These are phyloP conservation scores for Andrena bicolor DNA, from an alignment of 2,888 invertebrate genomes.

Conservation along the genomic window DNA sequence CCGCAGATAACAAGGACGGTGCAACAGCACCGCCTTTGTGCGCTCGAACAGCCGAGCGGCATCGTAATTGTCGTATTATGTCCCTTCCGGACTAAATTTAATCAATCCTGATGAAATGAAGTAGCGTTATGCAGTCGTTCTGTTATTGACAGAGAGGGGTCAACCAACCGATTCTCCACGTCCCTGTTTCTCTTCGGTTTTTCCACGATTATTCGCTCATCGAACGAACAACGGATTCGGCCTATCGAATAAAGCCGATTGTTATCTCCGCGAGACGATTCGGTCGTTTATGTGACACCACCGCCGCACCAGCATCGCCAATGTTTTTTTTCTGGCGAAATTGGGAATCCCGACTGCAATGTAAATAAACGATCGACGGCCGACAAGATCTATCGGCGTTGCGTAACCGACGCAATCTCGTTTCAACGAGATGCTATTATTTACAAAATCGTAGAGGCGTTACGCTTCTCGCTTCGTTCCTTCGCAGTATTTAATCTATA, in stretches of 20 bases:
- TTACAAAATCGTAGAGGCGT: no score
- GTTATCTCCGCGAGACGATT: constrained; percentile 1
- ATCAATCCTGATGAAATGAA: constrained; percentile 69
- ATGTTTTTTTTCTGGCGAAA: not conserved
- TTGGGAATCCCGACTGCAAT: no score
- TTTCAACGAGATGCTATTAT: no score
- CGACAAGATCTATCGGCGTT: no score
- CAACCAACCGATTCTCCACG: constrained; percentile 71
- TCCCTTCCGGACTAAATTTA: constrained; percentile 74
- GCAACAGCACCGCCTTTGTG: constrained; percentile 59
- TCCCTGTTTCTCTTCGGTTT: constrained; percentile 40
- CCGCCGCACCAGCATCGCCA: not conserved
- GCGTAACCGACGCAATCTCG: no score
- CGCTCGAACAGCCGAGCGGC: constrained; percentile 30
- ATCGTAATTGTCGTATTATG: constrained; percentile 71
- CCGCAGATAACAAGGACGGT: constrained; percentile 27
- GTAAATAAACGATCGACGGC: no score
- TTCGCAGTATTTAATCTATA: no score
- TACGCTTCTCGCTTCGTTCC: no score
- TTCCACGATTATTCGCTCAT: not conserved
- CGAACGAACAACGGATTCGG: no score
- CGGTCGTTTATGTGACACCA: not conserved
- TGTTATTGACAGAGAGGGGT: constrained; percentile 74
- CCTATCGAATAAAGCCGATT: constrained; percentile 32
- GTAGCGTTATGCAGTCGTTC: constrained; percentile 58